Evolutionary conservation across 2,113 vertebrate species (phyloP).

Genomic region (Scomber scombrus): DNA sequence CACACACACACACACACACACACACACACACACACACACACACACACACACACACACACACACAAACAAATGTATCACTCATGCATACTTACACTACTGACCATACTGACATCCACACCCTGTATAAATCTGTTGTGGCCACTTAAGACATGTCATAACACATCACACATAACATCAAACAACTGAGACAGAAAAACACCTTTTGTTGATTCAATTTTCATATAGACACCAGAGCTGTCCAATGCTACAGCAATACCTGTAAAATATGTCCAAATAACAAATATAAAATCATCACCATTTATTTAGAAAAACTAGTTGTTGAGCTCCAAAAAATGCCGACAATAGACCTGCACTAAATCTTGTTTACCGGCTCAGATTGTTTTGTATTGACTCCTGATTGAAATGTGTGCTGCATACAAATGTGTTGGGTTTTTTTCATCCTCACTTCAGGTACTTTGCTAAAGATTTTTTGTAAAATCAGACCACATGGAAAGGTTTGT

Average conservation of each 20-base stretch:
- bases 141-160: too few relatives aligned
- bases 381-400: constrained; percentile 1
- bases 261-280: not conserved
- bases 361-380: constrained; percentile 1
- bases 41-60: too few relatives aligned
- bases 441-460: not conserved
- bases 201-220: too few relatives aligned
- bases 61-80: too few relatives aligned
- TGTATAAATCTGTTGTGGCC: too few relatives aligned
- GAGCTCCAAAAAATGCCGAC: not conserved
- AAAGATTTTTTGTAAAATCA: not conserved
- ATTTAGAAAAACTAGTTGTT: constrained; percentile 2
- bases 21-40: too few relatives aligned
- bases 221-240: not conserved
- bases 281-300: not conserved
- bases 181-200: too few relatives aligned
- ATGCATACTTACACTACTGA: too few relatives aligned
- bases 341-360: constrained; percentile 1
- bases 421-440: not conserved
- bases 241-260: not conserved
- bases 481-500: not conserved
- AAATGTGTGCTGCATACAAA: constrained; percentile 25
- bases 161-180: too few relatives aligned
- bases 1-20: too few relatives aligned
- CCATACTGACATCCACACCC: too few relatives aligned